These are phyloP conservation scores for Anoplolepis gracilipes DNA, from an alignment of 1,140 invertebrate species.

Conservation along the genomic window DNA sequence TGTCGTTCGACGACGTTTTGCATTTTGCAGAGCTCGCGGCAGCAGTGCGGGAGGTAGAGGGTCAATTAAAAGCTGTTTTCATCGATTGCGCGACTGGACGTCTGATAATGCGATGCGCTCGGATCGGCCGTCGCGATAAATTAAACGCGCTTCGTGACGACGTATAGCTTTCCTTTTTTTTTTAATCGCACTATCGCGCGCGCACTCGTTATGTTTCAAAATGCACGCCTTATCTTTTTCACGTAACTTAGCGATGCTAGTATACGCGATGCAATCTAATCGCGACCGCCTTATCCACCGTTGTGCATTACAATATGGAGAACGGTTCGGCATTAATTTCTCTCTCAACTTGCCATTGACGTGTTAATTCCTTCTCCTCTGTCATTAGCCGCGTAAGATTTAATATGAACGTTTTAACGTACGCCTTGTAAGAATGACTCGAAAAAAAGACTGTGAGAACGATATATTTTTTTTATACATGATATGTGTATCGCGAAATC, in stretches of 20 bases:
- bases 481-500: background rate
- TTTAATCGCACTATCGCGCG: background rate
- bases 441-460: background rate
- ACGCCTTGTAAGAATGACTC: background rate
- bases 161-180: background rate
- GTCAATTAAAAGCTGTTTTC: conserved; percentile 58
- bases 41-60: background rate
- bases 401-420: conserved; percentile 8
- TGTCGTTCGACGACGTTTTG: conserved; percentile 17
- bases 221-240: conserved; percentile 53
- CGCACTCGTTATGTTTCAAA: conserved; percentile 6
- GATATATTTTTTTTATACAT: background rate
- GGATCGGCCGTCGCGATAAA: conserved; percentile 33
- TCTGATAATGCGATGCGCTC: conserved; percentile 49
- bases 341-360: conserved; percentile 28
- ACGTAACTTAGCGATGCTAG: conserved; percentile 28
- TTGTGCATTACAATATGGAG: conserved; percentile 66
- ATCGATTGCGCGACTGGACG: conserved; percentile 52
- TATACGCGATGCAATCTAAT: conserved; percentile 61
- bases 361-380: conserved; percentile 6
- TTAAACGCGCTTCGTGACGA: conserved; percentile 34
- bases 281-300: conserved; percentile 49
- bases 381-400: conserved; percentile 30
- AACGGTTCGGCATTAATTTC: conserved; percentile 71
- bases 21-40: conserved; percentile 19